Evolutionary conservation across 1,140 invertebrate species (phyloP).

Genomic region (Elymnias hypermnestra): DNA sequence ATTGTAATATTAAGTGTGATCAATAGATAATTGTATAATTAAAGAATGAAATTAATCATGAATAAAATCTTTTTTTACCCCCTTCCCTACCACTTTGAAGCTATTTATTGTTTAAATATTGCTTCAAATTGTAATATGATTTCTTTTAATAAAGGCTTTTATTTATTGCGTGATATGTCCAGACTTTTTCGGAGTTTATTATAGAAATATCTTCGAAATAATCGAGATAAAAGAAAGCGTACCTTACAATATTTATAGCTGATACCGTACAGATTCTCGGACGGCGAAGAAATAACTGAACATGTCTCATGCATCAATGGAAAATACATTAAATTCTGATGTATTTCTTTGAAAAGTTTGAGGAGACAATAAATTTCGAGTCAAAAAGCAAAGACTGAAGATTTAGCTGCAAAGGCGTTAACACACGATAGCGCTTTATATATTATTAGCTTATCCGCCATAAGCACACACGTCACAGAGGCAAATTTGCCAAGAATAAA

Average conservation of each 20-base stretch:
- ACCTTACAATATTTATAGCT: slow-evolving; percentile 9
- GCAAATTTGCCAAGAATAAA: no score
- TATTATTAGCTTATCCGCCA: background rate
- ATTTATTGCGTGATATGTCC: background rate
- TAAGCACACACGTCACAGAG: no score
- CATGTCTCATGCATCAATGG: slow-evolving; percentile 12
- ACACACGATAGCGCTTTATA: background rate
- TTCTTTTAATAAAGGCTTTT: background rate
- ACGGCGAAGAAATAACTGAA: slow-evolving; percentile 6
- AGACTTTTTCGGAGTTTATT: background rate
- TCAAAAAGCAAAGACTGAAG: slow-evolving; percentile 9
- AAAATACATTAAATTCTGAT: slow-evolving; percentile 7
- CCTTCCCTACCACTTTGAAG: no score
- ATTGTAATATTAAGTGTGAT: background rate
- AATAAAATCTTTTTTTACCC: background rate
- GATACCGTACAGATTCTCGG: slow-evolving; percentile 4
- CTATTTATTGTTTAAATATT: no score
- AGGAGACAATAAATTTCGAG: slow-evolving; percentile 12
- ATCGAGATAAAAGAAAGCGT: slow-evolving; percentile 2
- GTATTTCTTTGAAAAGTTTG: slow-evolving; percentile 4
- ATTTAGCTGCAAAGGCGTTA: slow-evolving; percentile 1
- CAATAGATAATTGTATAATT: slow-evolving; percentile 2
- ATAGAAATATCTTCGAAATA: background rate
- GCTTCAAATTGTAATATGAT: no score
- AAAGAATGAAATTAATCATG: background rate